phyloP scores from a whole-genome alignment of 2,888 invertebrate species.

The Eilema depressum region DNA sequence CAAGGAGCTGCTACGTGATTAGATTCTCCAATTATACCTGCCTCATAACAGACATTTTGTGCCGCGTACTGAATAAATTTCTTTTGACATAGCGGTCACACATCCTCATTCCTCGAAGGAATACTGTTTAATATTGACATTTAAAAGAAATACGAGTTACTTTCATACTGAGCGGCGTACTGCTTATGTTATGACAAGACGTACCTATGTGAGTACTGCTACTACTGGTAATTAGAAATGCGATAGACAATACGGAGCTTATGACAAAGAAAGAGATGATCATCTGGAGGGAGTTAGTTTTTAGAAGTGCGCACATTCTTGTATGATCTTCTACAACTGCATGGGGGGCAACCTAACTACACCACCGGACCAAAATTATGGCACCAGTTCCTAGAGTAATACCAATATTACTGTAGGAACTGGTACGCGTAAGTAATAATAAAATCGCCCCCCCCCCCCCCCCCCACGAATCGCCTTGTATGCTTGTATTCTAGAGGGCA shows the following conservation, averaged over 20 bases:
- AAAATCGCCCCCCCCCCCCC: too few species aligned
- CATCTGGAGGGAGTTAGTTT: background rate
- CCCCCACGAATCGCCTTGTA: too few species aligned
- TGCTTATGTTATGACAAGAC: too few species aligned
- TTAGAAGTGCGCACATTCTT: too few species aligned
- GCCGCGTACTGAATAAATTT: conserved; percentile 9
- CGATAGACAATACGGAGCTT: background rate
- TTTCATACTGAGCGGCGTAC: background rate
- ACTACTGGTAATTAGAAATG: background rate
- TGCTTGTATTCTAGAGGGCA: too few species aligned
- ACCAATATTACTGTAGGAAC: too few species aligned
- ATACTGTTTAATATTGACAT: background rate
- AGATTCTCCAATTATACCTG: conserved; percentile 15
- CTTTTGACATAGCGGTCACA: conserved; percentile 7
- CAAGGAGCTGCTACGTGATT: conserved; percentile 24
- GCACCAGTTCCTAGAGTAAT: too few species aligned
- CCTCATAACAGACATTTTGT: conserved; percentile 15
- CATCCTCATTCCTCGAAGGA: background rate
- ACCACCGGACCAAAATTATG: too few species aligned
- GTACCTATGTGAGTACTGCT: background rate
- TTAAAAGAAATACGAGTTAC: background rate
- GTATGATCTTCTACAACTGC: too few species aligned
- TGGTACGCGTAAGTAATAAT: too few species aligned
- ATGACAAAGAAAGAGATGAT: background rate
- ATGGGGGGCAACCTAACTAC: too few species aligned